These are phyloP conservation scores for Elgaria multicarinata DNA, from an alignment of 2,113 vertebrate genomes.

Conservation along the genomic window DNA sequence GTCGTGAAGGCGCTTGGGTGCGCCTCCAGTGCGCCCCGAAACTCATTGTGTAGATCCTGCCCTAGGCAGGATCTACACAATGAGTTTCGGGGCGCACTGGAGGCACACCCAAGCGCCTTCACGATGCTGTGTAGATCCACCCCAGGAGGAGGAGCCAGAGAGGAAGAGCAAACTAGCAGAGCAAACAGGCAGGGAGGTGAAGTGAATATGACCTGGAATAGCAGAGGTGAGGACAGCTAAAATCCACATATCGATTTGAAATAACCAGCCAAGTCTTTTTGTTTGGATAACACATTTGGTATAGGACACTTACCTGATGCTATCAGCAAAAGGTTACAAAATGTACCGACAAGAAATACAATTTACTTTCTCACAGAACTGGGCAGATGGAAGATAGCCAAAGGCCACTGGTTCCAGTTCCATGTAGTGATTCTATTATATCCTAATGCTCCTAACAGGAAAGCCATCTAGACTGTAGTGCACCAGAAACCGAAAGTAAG, in stretches of 20 bases:
- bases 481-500: background rate
- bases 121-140: no score
- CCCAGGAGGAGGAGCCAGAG: background rate
- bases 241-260: background rate
- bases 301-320: slow-evolving; percentile 3
- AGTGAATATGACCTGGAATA: background rate
- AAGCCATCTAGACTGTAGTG: background rate
- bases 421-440: background rate
- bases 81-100: no score
- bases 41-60: no score
- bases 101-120: no score
- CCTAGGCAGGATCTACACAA: no score
- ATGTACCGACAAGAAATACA: background rate
- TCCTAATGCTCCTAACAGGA: background rate
- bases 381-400: background rate
- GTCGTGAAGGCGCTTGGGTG: no score
- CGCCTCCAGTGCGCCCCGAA: no score
- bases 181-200: background rate
- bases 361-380: background rate
- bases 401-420: background rate
- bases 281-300: background rate
- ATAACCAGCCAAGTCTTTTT: background rate
- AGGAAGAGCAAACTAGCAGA: background rate
- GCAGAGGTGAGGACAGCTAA: background rate
- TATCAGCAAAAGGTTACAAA: background rate